Evolutionary conservation across 37 sponge, comb jelly and placozoan species (phyloP).

Genomic region (Sycon ciliatum): DNA sequence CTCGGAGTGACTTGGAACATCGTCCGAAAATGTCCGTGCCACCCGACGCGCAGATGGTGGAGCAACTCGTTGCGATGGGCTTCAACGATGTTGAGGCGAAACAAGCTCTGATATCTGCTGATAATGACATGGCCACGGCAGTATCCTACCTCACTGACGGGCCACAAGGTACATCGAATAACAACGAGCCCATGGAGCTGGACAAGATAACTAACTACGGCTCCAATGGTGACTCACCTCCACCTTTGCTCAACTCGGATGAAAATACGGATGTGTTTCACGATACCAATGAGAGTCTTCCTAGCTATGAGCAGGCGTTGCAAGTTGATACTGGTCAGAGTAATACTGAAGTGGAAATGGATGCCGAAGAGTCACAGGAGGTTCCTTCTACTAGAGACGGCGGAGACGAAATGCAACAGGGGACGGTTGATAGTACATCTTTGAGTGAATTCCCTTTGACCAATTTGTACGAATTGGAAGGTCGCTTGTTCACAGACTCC

Average conservation of each 20-base stretch:
- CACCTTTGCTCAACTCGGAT: background rate
- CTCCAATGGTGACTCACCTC: background rate
- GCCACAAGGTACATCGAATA: background rate
- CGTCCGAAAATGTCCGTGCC: too few species aligned
- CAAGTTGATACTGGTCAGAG: too few species aligned
- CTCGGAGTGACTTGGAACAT: too few species aligned
- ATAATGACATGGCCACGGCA: background rate
- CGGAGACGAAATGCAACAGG: too few species aligned
- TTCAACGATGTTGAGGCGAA: constrained; percentile 2
- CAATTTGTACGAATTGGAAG: constrained; percentile 78
- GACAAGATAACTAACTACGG: background rate
- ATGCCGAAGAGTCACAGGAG: too few species aligned
- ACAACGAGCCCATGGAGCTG: background rate
- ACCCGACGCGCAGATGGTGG: too few species aligned
- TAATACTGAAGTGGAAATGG: too few species aligned
- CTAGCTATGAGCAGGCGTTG: too few species aligned
- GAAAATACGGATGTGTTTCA: too few species aligned
- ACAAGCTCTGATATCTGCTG: background rate
- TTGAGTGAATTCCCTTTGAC: constrained; percentile 79
- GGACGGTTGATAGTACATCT: too few species aligned
- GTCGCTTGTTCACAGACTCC: constrained; percentile 72
- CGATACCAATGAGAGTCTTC: too few species aligned
- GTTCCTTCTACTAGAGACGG: too few species aligned
- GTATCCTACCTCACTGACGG: background rate
- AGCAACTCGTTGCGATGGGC: background rate